Conservation (phyloP, 2,888 invertebrate genomes). For the Caenorhabditis drosophilae region DNA sequence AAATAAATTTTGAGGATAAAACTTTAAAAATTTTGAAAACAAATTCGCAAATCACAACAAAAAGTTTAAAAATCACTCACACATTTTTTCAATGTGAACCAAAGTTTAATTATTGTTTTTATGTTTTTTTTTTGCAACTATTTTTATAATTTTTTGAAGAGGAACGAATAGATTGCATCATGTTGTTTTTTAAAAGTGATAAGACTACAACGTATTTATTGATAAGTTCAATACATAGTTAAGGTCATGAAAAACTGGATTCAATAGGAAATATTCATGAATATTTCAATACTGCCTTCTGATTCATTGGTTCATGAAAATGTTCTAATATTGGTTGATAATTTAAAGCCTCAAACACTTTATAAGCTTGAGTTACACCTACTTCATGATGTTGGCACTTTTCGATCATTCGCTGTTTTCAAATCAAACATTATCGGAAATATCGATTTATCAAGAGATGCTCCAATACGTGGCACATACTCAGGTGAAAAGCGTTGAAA, state of each 20-base stretch:
- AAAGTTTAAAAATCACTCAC: too few relatives aligned
- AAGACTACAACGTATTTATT: background rate
- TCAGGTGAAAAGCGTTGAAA: too few relatives aligned
- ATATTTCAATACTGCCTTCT: background rate
- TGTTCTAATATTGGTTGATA: constrained; percentile 4
- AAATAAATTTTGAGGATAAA: too few relatives aligned
- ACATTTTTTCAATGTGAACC: background rate
- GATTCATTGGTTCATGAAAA: constrained; percentile 26
- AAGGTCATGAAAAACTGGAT: too few relatives aligned
- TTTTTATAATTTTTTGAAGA: too few relatives aligned
- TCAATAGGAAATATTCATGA: background rate
- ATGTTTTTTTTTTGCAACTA: background rate
- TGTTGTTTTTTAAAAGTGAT: too few relatives aligned
- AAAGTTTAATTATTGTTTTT: background rate
- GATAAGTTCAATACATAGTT: too few relatives aligned
- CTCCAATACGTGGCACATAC: constrained; percentile 32
- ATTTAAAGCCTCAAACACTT: background rate
- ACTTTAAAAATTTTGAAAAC: too few relatives aligned
- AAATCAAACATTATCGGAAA: constrained; percentile 13
- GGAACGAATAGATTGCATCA: too few relatives aligned
- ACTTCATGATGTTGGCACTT: constrained; percentile 16
- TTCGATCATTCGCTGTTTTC: constrained; percentile 21
- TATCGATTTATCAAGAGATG: constrained; percentile 6
- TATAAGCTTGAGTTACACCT: constrained; percentile 20
- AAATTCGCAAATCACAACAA: too few relatives aligned